These are phyloP conservation scores for Ormyrus thymus DNA, from an alignment of 2,888 invertebrate genomes.

Conservation along the genomic window DNA sequence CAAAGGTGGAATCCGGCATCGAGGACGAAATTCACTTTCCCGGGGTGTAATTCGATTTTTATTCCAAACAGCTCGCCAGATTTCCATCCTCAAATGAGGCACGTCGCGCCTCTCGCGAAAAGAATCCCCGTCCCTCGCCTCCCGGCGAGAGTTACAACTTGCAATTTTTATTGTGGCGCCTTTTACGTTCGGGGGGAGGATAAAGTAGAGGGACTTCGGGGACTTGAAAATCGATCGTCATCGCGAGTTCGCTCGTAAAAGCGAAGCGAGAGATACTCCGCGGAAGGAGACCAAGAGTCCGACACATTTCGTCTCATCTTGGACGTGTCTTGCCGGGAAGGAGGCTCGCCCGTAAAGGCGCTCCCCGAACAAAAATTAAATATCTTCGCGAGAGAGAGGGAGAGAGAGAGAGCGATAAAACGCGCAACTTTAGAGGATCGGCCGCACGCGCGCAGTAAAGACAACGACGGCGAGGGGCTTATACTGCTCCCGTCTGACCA, in stretches of 20 bases:
- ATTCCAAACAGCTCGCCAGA: constrained; percentile 30
- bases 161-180: constrained; percentile 51
- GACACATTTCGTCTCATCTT: constrained; percentile 36
- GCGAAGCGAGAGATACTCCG: constrained; percentile 39
- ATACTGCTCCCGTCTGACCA: constrained; percentile 59
- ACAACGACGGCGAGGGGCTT: constrained; percentile 39
- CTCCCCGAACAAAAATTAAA: constrained; percentile 69
- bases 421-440: constrained; percentile 65
- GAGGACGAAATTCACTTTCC: constrained; percentile 44
- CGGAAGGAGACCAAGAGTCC: not conserved
- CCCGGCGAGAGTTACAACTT: constrained; percentile 37
- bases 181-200: constrained; percentile 42
- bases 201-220: constrained; percentile 29
- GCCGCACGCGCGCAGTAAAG: constrained; percentile 61
- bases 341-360: constrained; percentile 63
- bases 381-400: constrained; percentile 61
- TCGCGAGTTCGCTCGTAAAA: constrained; percentile 51
- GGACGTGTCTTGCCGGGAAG: constrained; percentile 39
- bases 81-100: constrained; percentile 42
- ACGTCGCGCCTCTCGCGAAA: not conserved
- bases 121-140: not conserved
- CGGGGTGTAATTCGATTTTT: constrained; percentile 18
- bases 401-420: constrained; percentile 63
- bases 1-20: constrained; percentile 35
- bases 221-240: constrained; percentile 52